Evolutionary conservation across 2,888 invertebrate genomes (phyloP).

Genomic region (Apocheima hispidaria): DNA sequence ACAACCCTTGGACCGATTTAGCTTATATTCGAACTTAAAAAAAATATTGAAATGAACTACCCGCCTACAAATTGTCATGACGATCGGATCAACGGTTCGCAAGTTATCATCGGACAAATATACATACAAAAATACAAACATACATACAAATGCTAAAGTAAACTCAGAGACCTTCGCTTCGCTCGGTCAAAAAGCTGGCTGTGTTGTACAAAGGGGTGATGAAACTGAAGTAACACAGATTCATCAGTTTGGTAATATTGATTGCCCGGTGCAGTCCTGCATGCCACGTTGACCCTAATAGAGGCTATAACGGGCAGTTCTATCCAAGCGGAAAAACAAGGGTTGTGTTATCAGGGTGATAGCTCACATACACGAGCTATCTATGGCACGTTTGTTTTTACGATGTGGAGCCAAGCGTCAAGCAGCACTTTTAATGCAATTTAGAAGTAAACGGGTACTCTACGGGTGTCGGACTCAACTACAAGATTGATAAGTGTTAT

Average conservation of each 20-base stretch:
- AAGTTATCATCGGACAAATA: too few relatives aligned
- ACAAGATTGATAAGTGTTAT: too few relatives aligned
- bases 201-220: conserved; percentile 5
- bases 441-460: neutral
- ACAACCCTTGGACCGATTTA: too few relatives aligned
- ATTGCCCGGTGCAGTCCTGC: conserved; percentile 51
- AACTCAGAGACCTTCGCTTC: too few relatives aligned
- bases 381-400: neutral
- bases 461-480: too few relatives aligned
- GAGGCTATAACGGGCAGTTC: conserved; percentile 46
- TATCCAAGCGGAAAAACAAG: conserved; percentile 49
- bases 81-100: too few relatives aligned
- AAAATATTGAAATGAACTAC: too few relatives aligned
- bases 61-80: too few relatives aligned
- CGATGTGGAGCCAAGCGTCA: neutral
- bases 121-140: too few relatives aligned
- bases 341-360: conserved; percentile 29
- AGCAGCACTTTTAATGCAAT: neutral
- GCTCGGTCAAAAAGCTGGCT: too few relatives aligned
- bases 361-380: neutral
- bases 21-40: too few relatives aligned
- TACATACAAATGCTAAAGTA: too few relatives aligned
- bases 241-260: conserved; percentile 47
- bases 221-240: conserved; percentile 39
- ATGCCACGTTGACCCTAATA: conserved; percentile 57